Conservation (phyloP, 2,888 invertebrate species). For the Ophonus ardosiacus region DNA sequence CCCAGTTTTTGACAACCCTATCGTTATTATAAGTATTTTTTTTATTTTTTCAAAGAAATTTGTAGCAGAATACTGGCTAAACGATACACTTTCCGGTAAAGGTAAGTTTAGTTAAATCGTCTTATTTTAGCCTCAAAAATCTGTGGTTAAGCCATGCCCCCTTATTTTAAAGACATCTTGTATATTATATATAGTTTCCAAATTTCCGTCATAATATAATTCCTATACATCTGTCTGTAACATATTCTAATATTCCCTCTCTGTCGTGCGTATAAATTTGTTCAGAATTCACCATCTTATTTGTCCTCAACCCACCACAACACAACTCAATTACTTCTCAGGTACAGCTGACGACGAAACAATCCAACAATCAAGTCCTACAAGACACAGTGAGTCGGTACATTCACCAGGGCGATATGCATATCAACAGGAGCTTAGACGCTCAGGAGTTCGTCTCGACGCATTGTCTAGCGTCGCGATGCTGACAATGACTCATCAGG, state of each 20-base stretch:
- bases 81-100: no score
- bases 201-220: neutral
- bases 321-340: neutral
- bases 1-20: no score
- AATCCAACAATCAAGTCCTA: slow-evolving; percentile 20
- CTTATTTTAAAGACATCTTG: no score
- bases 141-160: no score
- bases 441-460: slow-evolving; percentile 13
- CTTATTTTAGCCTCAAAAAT: no score
- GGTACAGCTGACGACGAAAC: slow-evolving; percentile 7
- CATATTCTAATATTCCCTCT: no score
- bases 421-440: slow-evolving; percentile 54
- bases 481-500: neutral
- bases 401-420: slow-evolving; percentile 35
- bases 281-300: neutral
- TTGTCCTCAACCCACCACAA: neutral
- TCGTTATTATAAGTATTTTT: no score
- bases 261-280: neutral
- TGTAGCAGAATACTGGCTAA: no score
- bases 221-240: neutral
- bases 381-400: neutral
- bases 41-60: no score
- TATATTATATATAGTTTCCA: neutral
- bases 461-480: slow-evolving; percentile 1
- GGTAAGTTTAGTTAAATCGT: no score